Conservation (phyloP, 2,797 vertebrate species). For the Peromyscus nudipes region DNA sequence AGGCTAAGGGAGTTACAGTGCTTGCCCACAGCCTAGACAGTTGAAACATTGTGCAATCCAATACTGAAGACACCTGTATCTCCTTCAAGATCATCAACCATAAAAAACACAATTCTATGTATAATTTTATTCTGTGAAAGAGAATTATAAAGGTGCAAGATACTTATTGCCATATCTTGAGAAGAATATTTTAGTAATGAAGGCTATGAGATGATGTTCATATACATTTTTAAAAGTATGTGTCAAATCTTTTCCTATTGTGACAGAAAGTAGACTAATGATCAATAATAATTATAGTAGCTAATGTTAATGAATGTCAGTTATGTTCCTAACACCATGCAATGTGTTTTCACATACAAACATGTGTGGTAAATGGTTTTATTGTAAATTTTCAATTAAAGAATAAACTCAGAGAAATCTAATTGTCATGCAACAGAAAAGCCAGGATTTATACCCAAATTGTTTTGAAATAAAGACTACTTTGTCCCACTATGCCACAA, state of each 20-base stretch:
- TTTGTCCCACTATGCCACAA: neutral
- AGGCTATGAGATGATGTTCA: neutral
- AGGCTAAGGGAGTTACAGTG: neutral
- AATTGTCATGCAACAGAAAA: constrained; percentile 41
- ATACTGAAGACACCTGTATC: neutral
- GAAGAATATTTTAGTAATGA: constrained; percentile 66
- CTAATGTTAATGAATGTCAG: constrained; percentile 75
- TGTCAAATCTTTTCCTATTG: constrained; percentile 63
- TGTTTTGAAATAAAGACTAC: constrained; percentile 54
- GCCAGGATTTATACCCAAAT: constrained; percentile 52
- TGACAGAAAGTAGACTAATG: constrained; percentile 57
- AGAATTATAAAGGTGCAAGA: constrained; percentile 33
- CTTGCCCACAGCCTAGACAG: neutral
- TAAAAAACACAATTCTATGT: neutral
- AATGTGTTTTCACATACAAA: constrained; percentile 60
- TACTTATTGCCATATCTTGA: constrained; percentile 39
- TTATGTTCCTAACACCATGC: constrained; percentile 61
- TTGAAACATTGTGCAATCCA: neutral
- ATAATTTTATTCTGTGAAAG: constrained; percentile 24
- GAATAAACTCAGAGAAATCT: constrained; percentile 24
- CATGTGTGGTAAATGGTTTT: constrained; percentile 50
- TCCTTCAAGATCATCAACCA: neutral
- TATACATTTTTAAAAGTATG: constrained; percentile 63
- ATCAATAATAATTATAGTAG: constrained; percentile 81
- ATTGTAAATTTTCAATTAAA: constrained; percentile 68